phyloP scores from a whole-genome alignment of 2,797 vertebrate genomes.

The Chloroceryle inda region DNA sequence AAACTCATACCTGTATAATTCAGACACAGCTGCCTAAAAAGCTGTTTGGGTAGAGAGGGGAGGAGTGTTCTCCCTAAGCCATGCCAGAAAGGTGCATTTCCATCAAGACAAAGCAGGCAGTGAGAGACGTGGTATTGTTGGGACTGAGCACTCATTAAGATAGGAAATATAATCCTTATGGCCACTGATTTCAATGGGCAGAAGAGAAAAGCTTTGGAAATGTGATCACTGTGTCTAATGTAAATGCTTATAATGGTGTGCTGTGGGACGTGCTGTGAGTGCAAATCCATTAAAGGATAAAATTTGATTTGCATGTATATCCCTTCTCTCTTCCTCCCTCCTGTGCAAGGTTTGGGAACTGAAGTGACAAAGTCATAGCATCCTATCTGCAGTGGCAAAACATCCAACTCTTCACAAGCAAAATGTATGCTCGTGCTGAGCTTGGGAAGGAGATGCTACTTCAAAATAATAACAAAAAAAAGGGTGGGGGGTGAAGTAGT shows the following conservation, averaged over 20 bases:
- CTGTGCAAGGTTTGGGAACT: not conserved
- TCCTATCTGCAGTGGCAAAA: not conserved
- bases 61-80: not conserved
- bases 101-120: not conserved
- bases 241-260: constrained; percentile 42
- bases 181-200: not conserved
- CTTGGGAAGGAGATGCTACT: not conserved
- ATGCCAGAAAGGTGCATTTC: not conserved
- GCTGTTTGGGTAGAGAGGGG: not conserved
- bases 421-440: not conserved
- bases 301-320: constrained; percentile 38
- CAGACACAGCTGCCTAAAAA: not conserved
- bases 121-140: not conserved
- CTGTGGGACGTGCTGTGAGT: constrained; percentile 28
- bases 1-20: not conserved
- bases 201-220: constrained; percentile 56
- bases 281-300: constrained; percentile 55
- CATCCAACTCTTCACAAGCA: not conserved
- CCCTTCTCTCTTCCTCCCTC: not conserved
- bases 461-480: not conserved
- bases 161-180: constrained; percentile 47
- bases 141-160: not conserved
- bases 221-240: constrained; percentile 33
- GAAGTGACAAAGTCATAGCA: not conserved
- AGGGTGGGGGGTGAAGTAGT: not conserved